These are phyloP conservation scores for Turnix velox DNA, from an alignment of 2,113 vertebrate species.

Conservation along the genomic window DNA sequence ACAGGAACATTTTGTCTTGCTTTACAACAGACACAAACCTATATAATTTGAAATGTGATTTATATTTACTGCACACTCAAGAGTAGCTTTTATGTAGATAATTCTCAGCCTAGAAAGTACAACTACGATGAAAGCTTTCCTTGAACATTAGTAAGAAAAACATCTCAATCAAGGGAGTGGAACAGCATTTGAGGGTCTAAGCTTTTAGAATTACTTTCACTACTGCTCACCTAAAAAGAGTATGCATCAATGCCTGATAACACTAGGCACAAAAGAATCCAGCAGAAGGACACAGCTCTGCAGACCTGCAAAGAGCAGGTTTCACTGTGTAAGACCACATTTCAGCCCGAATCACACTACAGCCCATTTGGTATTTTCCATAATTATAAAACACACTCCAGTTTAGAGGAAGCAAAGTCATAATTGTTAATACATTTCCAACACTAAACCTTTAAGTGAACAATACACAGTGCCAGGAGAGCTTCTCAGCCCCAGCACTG, in stretches of 20 bases:
- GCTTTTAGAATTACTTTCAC: background rate
- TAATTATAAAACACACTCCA: background rate
- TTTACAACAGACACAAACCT: background rate
- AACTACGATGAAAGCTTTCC: background rate
- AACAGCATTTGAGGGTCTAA: background rate
- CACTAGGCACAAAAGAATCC: background rate
- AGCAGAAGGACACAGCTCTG: background rate
- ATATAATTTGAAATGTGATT: background rate
- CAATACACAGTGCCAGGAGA: background rate
- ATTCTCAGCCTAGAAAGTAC: background rate
- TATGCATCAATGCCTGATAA: background rate
- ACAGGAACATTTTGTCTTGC: background rate
- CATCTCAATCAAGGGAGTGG: background rate
- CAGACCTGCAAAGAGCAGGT: background rate
- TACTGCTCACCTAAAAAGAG: background rate
- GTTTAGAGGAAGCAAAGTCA: background rate
- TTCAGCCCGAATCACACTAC: background rate
- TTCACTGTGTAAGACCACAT: background rate
- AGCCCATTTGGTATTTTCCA: background rate
- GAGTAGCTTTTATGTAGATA: background rate
- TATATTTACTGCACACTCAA: background rate
- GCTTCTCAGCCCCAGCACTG: background rate
- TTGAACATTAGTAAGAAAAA: background rate
- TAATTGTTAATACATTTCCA: background rate
- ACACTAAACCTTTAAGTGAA: background rate